phyloP scores from a whole-genome alignment of 2,113 vertebrate species.

The Eidolon helvum region DNA sequence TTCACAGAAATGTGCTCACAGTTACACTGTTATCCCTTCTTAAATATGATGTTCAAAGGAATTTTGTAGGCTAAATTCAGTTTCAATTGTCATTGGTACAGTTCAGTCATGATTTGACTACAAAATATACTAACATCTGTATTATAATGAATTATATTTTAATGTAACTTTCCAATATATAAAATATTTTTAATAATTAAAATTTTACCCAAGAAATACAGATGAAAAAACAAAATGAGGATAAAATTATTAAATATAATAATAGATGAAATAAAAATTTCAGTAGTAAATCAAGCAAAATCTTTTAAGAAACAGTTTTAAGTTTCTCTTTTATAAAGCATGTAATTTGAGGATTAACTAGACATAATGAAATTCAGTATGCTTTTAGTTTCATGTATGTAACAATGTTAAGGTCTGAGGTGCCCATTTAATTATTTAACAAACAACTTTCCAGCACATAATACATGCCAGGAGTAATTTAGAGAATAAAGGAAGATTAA shows the following conservation, averaged over 20 bases:
- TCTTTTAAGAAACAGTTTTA: background rate
- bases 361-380: background rate
- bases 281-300: background rate
- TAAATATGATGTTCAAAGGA: background rate
- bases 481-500: background rate
- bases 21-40: background rate
- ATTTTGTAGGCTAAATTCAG: background rate
- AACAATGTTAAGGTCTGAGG: background rate
- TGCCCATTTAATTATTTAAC: background rate
- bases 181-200: background rate
- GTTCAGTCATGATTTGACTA: conserved; percentile 22
- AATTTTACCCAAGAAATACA: background rate
- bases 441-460: background rate
- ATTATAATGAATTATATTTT: background rate
- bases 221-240: background rate
- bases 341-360: background rate
- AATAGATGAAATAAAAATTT: background rate
- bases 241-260: background rate
- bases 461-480: background rate
- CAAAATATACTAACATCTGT: background rate
- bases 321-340: background rate
- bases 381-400: background rate
- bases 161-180: background rate
- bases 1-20: conserved; percentile 6
- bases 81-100: conserved; percentile 23